Conservation (phyloP, 2,797 vertebrate genomes). For the Cuculus canorus region DNA sequence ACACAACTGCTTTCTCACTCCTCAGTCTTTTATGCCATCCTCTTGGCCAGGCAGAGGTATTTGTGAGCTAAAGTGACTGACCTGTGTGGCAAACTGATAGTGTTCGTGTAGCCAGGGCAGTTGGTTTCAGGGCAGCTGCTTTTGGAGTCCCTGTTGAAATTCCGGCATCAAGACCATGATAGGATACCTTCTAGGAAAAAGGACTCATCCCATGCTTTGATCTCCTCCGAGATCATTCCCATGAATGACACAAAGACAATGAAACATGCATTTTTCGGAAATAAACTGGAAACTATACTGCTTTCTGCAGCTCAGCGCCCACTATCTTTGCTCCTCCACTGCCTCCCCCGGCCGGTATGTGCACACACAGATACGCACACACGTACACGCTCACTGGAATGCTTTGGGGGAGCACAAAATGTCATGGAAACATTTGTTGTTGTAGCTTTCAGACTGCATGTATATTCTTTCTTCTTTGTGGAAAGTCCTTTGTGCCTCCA, state of each 20-base stretch:
- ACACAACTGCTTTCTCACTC: neutral
- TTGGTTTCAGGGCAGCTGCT: neutral
- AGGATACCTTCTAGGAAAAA: neutral
- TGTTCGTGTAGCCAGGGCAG: neutral
- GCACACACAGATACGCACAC: rapidly evolving
- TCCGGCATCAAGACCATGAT: neutral
- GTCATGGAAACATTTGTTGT: neutral
- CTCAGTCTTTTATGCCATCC: neutral
- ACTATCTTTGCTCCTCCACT: neutral
- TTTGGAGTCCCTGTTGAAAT: neutral
- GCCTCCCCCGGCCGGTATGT: rapidly evolving
- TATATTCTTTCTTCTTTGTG: neutral
- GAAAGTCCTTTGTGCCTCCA: neutral
- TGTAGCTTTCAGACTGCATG: neutral
- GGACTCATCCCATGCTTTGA: neutral
- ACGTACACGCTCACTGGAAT: rapidly evolving
- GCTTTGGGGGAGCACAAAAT: neutral
- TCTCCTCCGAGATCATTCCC: neutral
- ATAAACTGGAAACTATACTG: neutral
- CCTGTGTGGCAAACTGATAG: neutral
- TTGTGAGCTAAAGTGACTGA: neutral
- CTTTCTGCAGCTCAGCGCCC: neutral
- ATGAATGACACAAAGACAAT: neutral
- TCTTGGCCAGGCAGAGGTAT: neutral
- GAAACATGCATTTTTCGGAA: neutral